Evolutionary conservation across 2,888 invertebrate species (phyloP).

Genomic region (Gisinianus flammeolus): DNA sequence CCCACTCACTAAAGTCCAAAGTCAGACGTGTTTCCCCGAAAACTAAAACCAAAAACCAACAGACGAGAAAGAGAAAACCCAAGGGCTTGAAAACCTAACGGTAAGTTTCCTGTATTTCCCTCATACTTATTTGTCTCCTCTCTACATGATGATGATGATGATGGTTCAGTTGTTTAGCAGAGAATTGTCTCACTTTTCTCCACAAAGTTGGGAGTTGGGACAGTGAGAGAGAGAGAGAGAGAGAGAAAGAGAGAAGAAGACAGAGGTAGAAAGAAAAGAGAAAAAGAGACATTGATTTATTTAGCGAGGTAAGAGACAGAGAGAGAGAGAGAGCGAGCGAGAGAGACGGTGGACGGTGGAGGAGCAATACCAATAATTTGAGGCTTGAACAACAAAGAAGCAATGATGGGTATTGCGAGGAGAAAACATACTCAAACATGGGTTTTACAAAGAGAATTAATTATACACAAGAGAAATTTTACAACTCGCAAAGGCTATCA

Average conservation of each 20-base stretch:
- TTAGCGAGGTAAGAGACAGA: not conserved
- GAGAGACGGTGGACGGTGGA: not conserved
- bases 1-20: not conserved
- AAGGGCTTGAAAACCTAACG: too few relatives aligned
- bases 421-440: constrained; percentile 9
- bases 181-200: not conserved
- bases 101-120: too few relatives aligned
- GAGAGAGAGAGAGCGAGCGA: not conserved
- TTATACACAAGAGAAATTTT: constrained; percentile 31
- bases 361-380: constrained; percentile 33
- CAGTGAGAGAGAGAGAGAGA: not conserved
- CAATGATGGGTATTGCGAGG: constrained; percentile 29
- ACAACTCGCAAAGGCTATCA: constrained; percentile 46
- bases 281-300: constrained; percentile 43
- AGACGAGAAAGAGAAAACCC: not conserved
- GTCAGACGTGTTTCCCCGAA: not conserved
- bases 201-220: not conserved
- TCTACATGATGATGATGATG: not conserved
- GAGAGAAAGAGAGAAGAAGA: constrained; percentile 31
- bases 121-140: too few relatives aligned
- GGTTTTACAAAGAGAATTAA: constrained; percentile 34
- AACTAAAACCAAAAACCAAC: not conserved
- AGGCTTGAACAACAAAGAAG: not conserved
- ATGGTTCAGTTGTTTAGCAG: not conserved
- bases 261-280: constrained; percentile 4